Evolutionary conservation across 2,888 invertebrate species (phyloP).

Genomic region (Brachylomia viminalis): DNA sequence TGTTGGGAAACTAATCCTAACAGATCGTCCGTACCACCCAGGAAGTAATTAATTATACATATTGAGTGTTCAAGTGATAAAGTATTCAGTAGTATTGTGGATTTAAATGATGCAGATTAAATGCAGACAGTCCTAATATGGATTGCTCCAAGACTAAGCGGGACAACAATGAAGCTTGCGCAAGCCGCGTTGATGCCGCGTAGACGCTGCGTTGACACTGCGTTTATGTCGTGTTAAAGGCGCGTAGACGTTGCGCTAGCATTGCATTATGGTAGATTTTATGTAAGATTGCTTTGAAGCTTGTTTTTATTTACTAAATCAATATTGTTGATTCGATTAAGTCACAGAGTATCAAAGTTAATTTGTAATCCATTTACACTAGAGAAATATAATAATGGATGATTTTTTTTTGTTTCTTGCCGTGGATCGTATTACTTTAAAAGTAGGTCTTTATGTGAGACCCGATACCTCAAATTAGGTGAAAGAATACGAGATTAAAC

Average conservation of each 20-base stretch:
- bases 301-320: not conserved
- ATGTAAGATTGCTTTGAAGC: not conserved
- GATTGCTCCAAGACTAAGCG: not conserved
- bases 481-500: not conserved
- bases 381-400: not conserved
- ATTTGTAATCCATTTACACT: not conserved
- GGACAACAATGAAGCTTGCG: no score
- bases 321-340: not conserved
- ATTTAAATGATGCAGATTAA: slow-evolving; percentile 34
- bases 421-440: not conserved
- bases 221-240: not conserved
- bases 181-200: not conserved
- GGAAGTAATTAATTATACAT: slow-evolving; percentile 77
- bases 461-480: not conserved
- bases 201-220: not conserved
- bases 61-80: slow-evolving; percentile 67
- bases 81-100: slow-evolving; percentile 46
- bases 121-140: not conserved
- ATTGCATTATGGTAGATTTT: not conserved
- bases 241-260: not conserved
- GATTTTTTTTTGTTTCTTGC: not conserved
- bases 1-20: slow-evolving; percentile 73
- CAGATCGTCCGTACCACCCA: slow-evolving; percentile 66
- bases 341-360: not conserved
- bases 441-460: not conserved